These are phyloP conservation scores for Campaea margaritaria DNA, from an alignment of 2,888 invertebrate species.

Conservation along the genomic window DNA sequence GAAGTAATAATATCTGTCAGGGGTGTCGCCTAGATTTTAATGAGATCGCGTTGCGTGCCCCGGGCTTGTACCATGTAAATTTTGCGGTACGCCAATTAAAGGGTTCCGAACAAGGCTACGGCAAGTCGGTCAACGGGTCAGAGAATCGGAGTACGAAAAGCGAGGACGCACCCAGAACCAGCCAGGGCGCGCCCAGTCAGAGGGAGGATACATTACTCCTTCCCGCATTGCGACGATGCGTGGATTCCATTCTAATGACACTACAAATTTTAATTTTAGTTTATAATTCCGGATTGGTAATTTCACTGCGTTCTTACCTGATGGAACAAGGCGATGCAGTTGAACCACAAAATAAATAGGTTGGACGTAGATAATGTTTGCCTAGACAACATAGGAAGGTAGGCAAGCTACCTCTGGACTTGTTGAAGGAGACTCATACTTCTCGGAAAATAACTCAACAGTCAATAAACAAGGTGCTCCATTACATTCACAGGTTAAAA, in stretches of 20 bases:
- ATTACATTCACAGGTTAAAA: not conserved
- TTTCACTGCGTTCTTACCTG: no score
- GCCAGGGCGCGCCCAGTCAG: conserved; percentile 66
- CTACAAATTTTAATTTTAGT: not conserved
- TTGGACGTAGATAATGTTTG: no score
- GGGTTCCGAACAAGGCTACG: conserved; percentile 67
- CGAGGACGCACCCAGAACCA: conserved; percentile 77
- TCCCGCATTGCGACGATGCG: conserved; percentile 80
- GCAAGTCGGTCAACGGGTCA: conserved; percentile 79
- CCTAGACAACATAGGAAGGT: no score
- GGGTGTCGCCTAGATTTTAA: conserved; percentile 15
- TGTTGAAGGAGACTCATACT: no score
- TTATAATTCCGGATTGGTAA: no score
- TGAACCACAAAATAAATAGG: no score
- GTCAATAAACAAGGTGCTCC: no score
- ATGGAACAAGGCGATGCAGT: no score
- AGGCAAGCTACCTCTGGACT: no score
- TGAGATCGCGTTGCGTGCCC: conserved; percentile 53
- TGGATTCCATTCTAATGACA: conserved; percentile 35
- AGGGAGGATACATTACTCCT: conserved; percentile 70
- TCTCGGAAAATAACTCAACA: no score
- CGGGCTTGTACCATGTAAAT: conserved; percentile 60
- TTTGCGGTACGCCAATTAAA: conserved; percentile 61
- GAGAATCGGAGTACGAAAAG: conserved; percentile 70
- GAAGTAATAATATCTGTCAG: conserved; percentile 13